phyloP scores from a whole-genome alignment of 2,113 vertebrate species.

The Semicossyphus pulcher region DNA sequence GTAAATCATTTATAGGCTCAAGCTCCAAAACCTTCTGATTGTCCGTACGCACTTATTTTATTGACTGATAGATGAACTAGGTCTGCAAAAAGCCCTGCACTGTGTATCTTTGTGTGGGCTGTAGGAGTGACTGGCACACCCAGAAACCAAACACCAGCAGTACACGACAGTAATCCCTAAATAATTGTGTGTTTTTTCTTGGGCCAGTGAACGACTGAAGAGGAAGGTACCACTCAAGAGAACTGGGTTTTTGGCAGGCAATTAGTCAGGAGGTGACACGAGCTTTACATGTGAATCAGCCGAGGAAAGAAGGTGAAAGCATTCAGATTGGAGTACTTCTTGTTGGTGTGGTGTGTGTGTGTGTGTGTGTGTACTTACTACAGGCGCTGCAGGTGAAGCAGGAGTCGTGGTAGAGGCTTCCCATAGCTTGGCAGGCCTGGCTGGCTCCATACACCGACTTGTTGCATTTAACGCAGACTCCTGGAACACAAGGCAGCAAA shows the following conservation, averaged over 20 bases:
- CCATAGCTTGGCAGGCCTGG: slow-evolving; percentile 98
- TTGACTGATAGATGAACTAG: not conserved
- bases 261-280: slow-evolving; percentile 27
- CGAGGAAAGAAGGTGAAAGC: slow-evolving; percentile 15
- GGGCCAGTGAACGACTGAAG: slow-evolving; percentile 22
- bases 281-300: not conserved
- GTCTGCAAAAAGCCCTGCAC: slow-evolving; percentile 1
- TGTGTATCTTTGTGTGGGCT: slow-evolving; percentile 56
- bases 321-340: slow-evolving; percentile 9
- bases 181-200: slow-evolving; percentile 55
- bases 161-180: slow-evolving; percentile 58
- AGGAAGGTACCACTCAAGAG: slow-evolving; percentile 35
- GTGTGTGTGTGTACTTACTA: slow-evolving; percentile 86
- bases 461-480: slow-evolving; percentile 92
- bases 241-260: slow-evolving; percentile 25
- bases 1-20: not conserved
- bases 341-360: slow-evolving; percentile 8
- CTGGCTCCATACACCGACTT: slow-evolving; percentile 92
- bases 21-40: no score
- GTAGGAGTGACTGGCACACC: slow-evolving; percentile 66
- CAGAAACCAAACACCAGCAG: slow-evolving; percentile 72
- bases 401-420: slow-evolving; percentile 92
- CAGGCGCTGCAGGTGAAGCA: slow-evolving; percentile 98
- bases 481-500: slow-evolving; percentile 75
- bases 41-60: no score